These are phyloP conservation scores for Charadrius vociferus DNA, from an alignment of 2,113 vertebrate species.

Conservation along the genomic window DNA sequence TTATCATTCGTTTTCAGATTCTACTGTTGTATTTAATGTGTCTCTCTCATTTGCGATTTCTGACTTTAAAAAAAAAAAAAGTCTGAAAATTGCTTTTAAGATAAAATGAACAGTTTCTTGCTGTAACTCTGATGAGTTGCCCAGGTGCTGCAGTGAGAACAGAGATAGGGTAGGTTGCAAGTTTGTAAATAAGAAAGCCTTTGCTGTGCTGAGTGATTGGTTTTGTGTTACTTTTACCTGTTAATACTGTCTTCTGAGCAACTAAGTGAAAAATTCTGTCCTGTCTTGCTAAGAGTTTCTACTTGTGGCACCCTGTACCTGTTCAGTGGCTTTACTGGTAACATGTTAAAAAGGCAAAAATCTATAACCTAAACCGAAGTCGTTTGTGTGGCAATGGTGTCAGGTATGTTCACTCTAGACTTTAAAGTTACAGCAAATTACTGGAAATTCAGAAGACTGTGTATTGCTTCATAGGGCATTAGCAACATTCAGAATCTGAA, in stretches of 20 bases:
- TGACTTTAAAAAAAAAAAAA: not conserved
- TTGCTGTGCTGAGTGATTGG: not conserved
- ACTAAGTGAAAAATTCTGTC: not conserved
- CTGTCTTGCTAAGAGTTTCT: not conserved
- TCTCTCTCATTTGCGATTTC: not conserved
- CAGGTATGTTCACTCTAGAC: accelerated
- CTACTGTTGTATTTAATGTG: not conserved
- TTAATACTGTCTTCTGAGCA: not conserved
- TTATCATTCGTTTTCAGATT: not conserved
- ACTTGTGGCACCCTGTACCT: not conserved
- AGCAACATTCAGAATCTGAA: not conserved
- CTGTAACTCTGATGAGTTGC: not conserved
- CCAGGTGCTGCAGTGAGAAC: not conserved
- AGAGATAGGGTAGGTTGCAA: not conserved
- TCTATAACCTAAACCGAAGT: not conserved
- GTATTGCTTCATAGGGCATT: not conserved
- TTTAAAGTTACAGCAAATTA: not conserved
- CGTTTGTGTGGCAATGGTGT: not conserved
- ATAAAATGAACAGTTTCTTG: not conserved
- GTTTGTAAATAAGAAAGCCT: not conserved
- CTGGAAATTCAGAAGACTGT: not conserved
- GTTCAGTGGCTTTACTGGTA: not conserved
- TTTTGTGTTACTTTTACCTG: not conserved
- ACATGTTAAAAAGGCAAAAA: not conserved
- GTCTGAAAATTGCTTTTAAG: not conserved